Conservation (phyloP, 1,140 invertebrate species). For the Adoxophyes honmai region DNA sequence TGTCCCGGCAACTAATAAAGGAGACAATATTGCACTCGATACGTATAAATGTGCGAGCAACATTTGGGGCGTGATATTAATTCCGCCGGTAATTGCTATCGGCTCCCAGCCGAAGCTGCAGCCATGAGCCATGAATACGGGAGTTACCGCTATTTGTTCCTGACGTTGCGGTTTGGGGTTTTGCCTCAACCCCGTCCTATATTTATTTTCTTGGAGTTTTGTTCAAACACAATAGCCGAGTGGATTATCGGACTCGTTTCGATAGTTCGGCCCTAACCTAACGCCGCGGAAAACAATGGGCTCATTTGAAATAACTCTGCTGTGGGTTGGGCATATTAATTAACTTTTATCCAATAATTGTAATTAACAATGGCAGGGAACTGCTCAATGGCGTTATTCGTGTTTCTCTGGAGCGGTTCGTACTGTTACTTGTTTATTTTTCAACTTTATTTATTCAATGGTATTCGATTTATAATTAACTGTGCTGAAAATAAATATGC, state of each 20-base stretch:
- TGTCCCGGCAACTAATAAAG: conserved; percentile 74
- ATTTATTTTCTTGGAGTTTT: conserved; percentile 74
- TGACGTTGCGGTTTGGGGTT: conserved; percentile 74
- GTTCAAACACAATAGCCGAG: conserved; percentile 60
- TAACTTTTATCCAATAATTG: conserved; percentile 10
- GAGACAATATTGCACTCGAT: conserved; percentile 77
- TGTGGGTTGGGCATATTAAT: conserved; percentile 34
- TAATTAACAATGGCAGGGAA: neutral
- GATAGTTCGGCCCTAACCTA: conserved; percentile 46
- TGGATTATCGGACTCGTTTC: conserved; percentile 58
- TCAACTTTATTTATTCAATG: too few relatives aligned
- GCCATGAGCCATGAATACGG: conserved; percentile 74
- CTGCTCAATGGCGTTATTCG: neutral
- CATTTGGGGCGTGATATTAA: conserved; percentile 76
- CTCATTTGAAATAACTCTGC: conserved; percentile 47
- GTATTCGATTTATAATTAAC: too few relatives aligned
- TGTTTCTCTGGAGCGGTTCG: too few relatives aligned
- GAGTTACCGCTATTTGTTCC: conserved; percentile 76
- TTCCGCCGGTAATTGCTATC: conserved; percentile 76
- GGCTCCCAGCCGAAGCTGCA: conserved; percentile 67
- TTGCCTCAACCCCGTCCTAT: conserved; percentile 62
- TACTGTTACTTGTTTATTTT: too few relatives aligned
- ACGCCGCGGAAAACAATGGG: conserved; percentile 41
- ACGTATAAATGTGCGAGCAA: conserved; percentile 74
- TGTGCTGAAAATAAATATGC: too few relatives aligned